Conservation (phyloP, 2,797 vertebrate genomes). For the Xiphophorus birchmanni region DNA sequence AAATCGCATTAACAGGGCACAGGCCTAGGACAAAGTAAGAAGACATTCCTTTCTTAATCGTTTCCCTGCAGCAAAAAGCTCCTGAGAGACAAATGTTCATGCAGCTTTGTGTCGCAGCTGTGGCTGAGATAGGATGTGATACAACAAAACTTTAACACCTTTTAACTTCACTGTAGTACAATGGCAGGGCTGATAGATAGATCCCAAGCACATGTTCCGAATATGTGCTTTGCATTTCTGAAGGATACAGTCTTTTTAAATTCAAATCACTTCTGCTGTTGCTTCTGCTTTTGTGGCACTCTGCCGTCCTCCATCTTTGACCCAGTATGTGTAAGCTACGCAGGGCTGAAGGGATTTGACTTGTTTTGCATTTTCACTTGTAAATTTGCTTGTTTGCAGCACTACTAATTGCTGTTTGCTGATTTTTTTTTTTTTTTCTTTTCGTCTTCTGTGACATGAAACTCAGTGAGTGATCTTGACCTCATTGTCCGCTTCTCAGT, state of each 20-base stretch:
- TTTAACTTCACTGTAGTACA: constrained; percentile 54
- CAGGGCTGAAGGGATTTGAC: constrained; percentile 32
- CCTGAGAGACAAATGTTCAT: constrained; percentile 62
- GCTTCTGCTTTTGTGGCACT: constrained; percentile 45
- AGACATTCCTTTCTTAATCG: constrained; percentile 51
- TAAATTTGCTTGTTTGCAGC: constrained; percentile 54
- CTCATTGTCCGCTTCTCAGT: constrained; percentile 56
- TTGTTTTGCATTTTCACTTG: constrained; percentile 28
- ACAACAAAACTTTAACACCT: constrained; percentile 63
- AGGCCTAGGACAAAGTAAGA: constrained; percentile 51
- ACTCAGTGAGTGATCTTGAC: constrained; percentile 54
- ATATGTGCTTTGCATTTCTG: constrained; percentile 42
- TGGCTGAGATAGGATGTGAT: constrained; percentile 44
- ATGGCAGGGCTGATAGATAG: constrained; percentile 39
- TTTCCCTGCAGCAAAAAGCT: constrained; percentile 60
- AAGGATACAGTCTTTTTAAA: constrained; percentile 60
- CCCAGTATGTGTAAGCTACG: constrained; percentile 42
- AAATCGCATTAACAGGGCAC: constrained; percentile 51
- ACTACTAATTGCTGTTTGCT: constrained; percentile 25
- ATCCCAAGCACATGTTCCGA: constrained; percentile 48
- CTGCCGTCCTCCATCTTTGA: constrained; percentile 35
- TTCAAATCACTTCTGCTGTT: constrained; percentile 56
- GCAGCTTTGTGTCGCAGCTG: constrained; percentile 48
- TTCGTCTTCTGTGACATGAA: constrained; percentile 23
- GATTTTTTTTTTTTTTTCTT: constrained; percentile 9